Percentiles rank a stretch among this genome's conserved stretches.
These are phyloP conservation scores for Thymelicus sylvestris DNA, from an alignment of 2,888 invertebrate species.

Conservation along the genomic window DNA sequence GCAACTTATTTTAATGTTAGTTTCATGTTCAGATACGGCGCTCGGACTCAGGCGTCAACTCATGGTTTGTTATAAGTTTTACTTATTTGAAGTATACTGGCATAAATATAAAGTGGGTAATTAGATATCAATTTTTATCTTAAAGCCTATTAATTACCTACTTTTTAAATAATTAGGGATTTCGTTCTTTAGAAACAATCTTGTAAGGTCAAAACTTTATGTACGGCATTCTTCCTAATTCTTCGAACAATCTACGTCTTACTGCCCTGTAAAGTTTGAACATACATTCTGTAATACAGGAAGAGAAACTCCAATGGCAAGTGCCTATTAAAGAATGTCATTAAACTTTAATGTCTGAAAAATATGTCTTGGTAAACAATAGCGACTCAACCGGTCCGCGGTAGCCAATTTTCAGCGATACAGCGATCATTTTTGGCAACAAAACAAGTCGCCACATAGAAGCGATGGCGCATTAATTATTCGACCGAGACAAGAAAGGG, in stretches of 20 bases:
- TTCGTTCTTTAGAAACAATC: too few relatives aligned
- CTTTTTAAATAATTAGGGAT: too few relatives aligned
- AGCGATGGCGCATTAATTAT: constrained; percentile 81
- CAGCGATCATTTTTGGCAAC: constrained; percentile 73
- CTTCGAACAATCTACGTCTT: too few relatives aligned
- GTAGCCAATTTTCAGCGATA: constrained; percentile 57
- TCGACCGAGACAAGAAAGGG: constrained; percentile 82
- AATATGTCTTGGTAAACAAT: constrained; percentile 41
- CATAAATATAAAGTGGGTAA: neutral
- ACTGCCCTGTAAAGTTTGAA: too few relatives aligned
- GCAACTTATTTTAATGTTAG: constrained; percentile 55
- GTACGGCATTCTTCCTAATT: too few relatives aligned
- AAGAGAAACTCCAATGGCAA: neutral
- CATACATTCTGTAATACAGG: neutral
- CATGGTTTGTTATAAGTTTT: constrained; percentile 52
- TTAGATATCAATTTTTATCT: neutral
- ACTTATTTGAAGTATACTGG: constrained; percentile 12
- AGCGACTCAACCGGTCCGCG: constrained; percentile 39
- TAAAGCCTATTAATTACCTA: neutral
- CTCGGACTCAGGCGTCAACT: constrained; percentile 48
- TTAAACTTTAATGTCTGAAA: constrained; percentile 24
- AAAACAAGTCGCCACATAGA: constrained; percentile 77
- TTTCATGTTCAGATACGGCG: constrained; percentile 49
- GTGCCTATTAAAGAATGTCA: constrained; percentile 9
- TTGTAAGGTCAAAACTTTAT: too few relatives aligned